phyloP scores from a whole-genome alignment of 2,797 vertebrate species.

The Anomalospiza imberbis region DNA sequence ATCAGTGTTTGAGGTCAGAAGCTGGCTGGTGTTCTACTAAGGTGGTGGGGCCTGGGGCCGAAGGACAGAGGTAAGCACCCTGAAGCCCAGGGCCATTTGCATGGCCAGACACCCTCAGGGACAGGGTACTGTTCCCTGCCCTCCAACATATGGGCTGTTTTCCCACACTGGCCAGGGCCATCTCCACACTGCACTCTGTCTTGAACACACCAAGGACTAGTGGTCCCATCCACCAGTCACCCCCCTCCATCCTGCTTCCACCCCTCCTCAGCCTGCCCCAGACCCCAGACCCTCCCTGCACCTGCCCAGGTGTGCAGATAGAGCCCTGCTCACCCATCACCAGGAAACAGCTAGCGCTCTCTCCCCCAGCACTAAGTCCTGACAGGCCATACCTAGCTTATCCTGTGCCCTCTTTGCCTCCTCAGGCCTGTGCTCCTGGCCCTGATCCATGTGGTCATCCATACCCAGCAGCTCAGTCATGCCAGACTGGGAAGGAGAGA shows the following conservation, averaged over 20 bases:
- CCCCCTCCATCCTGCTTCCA: not conserved
- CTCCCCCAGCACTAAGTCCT: not conserved
- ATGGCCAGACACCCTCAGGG: not conserved
- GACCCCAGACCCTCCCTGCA: not conserved
- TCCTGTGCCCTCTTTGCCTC: not conserved
- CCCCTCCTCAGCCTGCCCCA: not conserved
- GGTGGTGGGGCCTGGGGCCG: not conserved
- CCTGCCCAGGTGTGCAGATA: not conserved
- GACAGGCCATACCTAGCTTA: not conserved
- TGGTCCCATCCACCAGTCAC: not conserved
- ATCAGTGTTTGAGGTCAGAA: not conserved
- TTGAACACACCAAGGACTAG: not conserved
- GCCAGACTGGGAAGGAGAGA: not conserved
- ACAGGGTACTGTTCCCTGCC: not conserved
- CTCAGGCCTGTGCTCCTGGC: not conserved
- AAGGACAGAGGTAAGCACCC: not conserved
- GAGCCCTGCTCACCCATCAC: not conserved
- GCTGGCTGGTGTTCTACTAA: not conserved
- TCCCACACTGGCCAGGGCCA: not conserved
- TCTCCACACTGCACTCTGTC: not conserved
- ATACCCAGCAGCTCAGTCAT: not conserved
- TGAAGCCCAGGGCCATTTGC: not conserved
- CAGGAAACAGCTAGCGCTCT: not conserved
- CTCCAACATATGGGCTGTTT: not conserved
- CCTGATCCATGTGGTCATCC: fast-evolving